Evolutionary conservation across 2,888 invertebrate genomes (phyloP).

Genomic region (Crioceris asparagi): DNA sequence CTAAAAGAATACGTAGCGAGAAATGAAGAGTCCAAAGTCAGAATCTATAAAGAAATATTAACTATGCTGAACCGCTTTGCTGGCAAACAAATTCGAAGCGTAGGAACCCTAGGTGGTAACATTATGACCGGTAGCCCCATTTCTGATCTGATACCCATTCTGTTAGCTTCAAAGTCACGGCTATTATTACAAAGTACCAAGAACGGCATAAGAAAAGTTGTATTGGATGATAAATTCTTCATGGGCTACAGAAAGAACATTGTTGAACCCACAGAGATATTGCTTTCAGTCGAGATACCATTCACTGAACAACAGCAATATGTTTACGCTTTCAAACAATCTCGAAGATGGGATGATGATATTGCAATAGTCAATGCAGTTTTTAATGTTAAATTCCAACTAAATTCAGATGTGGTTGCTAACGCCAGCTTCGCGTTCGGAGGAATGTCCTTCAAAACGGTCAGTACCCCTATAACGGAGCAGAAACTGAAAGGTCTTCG

Average conservation of each 20-base stretch:
- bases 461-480: constrained; percentile 55
- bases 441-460: constrained; percentile 83
- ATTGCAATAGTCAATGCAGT: constrained; percentile 42
- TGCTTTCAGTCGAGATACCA: constrained; percentile 67
- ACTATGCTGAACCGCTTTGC: constrained; percentile 91
- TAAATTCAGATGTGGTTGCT: background rate
- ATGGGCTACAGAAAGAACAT: constrained; percentile 68
- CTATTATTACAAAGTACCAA: constrained; percentile 48
- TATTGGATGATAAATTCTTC: constrained; percentile 69
- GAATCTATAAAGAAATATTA: constrained; percentile 55
- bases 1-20: constrained; percentile 45
- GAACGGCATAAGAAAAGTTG: constrained; percentile 44
- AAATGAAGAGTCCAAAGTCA: constrained; percentile 43
- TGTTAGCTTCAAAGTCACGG: constrained; percentile 61
- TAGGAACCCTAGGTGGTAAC: constrained; percentile 85
- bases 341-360: constrained; percentile 81
- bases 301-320: constrained; percentile 55
- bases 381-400: background rate
- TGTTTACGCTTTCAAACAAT: constrained; percentile 79
- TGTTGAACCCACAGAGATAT: constrained; percentile 60
- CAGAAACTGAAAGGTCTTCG: constrained; percentile 33
- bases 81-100: constrained; percentile 88
- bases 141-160: constrained; percentile 85
- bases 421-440: constrained; percentile 53
- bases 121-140: constrained; percentile 92